Percentiles rank a stretch among this genome's conserved stretches.
Conservation (phyloP, 2,888 invertebrate genomes). For the Dryobotodes eremita region DNA sequence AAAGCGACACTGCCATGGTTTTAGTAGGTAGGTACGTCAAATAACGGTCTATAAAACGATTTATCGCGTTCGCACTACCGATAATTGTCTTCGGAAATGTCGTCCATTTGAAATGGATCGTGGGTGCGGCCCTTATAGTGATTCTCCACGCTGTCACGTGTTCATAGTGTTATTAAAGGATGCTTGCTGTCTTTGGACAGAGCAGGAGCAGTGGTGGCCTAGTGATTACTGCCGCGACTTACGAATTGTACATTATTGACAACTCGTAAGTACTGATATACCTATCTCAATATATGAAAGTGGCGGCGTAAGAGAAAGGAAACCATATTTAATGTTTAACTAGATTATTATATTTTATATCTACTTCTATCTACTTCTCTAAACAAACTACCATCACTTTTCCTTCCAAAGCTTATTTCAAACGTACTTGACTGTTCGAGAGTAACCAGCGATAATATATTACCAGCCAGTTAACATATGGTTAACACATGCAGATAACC, state of each 20-base stretch:
- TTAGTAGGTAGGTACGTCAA: slow-evolving; percentile 46
- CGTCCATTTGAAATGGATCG: slow-evolving; percentile 76
- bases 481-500: no score
- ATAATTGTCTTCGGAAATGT: slow-evolving; percentile 83
- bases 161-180: slow-evolving; percentile 42
- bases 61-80: slow-evolving; percentile 77
- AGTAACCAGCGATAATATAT: no score
- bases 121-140: slow-evolving; percentile 74
- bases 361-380: no score
- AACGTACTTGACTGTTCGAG: no score
- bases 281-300: no score
- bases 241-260: neutral
- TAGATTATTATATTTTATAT: no score
- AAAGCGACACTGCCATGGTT: slow-evolving; percentile 42
- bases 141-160: slow-evolving; percentile 62
- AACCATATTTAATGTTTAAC: no score
- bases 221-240: neutral
- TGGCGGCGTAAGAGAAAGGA: no score
- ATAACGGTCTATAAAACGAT: slow-evolving; percentile 73
- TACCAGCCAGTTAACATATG: no score
- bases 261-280: neutral
- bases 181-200: neutral
- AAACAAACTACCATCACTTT: no score
- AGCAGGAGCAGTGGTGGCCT: neutral
- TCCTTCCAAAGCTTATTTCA: no score